Evolutionary conservation across 2,888 invertebrate genomes (phyloP).

Genomic region (Drosophila colorata): DNA sequence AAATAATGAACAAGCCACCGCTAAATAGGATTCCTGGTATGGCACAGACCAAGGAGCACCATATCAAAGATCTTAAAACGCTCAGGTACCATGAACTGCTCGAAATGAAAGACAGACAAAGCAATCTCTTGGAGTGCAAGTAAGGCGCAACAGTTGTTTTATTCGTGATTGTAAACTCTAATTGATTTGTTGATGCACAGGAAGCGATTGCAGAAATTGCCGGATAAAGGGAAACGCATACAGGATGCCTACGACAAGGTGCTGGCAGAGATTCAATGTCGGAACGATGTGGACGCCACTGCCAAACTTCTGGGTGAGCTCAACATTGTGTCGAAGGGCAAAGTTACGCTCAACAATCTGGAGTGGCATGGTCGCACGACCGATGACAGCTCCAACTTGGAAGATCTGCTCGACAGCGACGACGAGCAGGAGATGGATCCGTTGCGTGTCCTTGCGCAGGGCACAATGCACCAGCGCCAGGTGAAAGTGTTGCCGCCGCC

Average conservation of each 20-base stretch:
- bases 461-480: slow-evolving; percentile 79
- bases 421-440: slow-evolving; percentile 84
- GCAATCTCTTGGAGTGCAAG: slow-evolving; percentile 81
- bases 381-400: slow-evolving; percentile 45
- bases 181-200: slow-evolving; percentile 48
- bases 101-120: slow-evolving; percentile 82
- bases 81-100: slow-evolving; percentile 73
- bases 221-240: slow-evolving; percentile 84
- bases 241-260: slow-evolving; percentile 79
- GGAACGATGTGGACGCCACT: slow-evolving; percentile 79
- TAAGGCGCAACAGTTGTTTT: slow-evolving; percentile 50
- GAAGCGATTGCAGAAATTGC: slow-evolving; percentile 70
- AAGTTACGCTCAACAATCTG: slow-evolving; percentile 73
- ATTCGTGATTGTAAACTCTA: background rate
- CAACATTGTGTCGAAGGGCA: slow-evolving; percentile 81
- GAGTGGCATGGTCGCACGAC: slow-evolving; percentile 80
- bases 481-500: slow-evolving; percentile 73
- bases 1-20: slow-evolving; percentile 40
- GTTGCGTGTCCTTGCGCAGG: slow-evolving; percentile 82
- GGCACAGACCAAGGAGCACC: slow-evolving; percentile 69
- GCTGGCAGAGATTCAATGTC: slow-evolving; percentile 76
- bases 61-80: slow-evolving; percentile 75
- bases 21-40: slow-evolving; percentile 75
- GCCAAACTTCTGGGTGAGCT: slow-evolving; percentile 81
- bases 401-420: slow-evolving; percentile 83